Conservation (phyloP, 2,797 vertebrate species). For the Phataginus tricuspis region DNA sequence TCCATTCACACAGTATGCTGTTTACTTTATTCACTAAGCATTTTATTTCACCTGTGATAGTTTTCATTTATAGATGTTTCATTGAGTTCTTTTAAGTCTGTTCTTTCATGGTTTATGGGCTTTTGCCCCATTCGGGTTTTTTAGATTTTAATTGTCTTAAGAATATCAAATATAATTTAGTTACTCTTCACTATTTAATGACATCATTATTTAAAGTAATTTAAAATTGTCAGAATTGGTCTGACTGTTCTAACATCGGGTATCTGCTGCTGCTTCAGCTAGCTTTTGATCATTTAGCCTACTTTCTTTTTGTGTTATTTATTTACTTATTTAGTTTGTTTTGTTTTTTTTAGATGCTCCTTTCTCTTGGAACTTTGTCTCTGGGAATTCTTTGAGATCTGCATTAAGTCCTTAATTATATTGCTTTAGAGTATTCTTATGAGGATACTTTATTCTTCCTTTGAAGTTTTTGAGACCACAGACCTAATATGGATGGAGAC, state of each 20-base stretch:
- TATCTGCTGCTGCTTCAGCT: not conserved
- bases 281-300: not conserved
- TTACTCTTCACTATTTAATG: not conserved
- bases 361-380: not conserved
- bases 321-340: not conserved
- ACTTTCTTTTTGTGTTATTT: not conserved
- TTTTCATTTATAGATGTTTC: not conserved
- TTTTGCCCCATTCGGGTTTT: not conserved
- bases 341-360: not conserved
- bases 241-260: not conserved
- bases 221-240: not conserved
- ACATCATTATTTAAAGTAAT: not conserved
- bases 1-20: not conserved
- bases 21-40: not conserved
- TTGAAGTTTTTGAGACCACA: constrained; percentile 9
- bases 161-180: not conserved
- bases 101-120: not conserved
- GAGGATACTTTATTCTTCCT: not conserved
- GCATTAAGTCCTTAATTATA: not conserved
- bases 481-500: not conserved
- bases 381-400: not conserved
- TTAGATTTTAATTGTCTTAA: not conserved
- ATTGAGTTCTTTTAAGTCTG: not conserved
- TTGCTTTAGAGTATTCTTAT: not conserved
- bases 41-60: not conserved